phyloP scores from a whole-genome alignment of 23 tunicate species.

The Trididemnum miniatum region DNA sequence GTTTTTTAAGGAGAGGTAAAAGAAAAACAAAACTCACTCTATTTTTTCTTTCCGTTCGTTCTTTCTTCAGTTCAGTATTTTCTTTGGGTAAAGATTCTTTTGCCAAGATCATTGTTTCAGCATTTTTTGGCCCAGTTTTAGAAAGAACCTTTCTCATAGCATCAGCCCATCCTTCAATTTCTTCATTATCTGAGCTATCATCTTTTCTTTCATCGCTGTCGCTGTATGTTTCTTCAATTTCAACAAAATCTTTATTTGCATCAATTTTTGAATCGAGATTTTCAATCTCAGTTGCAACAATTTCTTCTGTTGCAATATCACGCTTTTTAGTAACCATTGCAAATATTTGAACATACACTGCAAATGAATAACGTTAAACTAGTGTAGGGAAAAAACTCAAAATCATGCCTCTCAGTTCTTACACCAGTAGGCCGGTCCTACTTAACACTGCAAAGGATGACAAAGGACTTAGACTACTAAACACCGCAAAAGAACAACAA shows the following conservation, averaged over 20 bases:
- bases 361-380: too few species aligned
- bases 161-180: constrained; percentile 53
- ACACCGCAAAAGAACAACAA: too few species aligned
- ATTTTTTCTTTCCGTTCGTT: constrained; percentile 6
- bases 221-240: background rate
- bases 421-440: too few species aligned
- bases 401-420: too few species aligned
- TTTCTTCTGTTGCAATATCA: background rate
- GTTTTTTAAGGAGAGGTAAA: too few species aligned
- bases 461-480: too few species aligned
- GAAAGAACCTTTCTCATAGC: constrained; percentile 47
- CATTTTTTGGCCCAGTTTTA: constrained; percentile 29
- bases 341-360: too few species aligned
- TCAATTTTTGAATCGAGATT: background rate
- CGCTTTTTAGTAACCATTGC: too few species aligned
- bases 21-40: too few species aligned
- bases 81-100: constrained; percentile 19
- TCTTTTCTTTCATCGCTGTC: background rate
- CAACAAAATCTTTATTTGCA: background rate
- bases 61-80: constrained; percentile 6
- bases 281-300: background rate
- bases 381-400: too few species aligned
- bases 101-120: constrained; percentile 19
- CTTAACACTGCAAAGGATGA: too few species aligned
- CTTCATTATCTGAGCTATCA: background rate